phyloP scores from a whole-genome alignment of 2,797 vertebrate species.

The Intellagama lesueurii region DNA sequence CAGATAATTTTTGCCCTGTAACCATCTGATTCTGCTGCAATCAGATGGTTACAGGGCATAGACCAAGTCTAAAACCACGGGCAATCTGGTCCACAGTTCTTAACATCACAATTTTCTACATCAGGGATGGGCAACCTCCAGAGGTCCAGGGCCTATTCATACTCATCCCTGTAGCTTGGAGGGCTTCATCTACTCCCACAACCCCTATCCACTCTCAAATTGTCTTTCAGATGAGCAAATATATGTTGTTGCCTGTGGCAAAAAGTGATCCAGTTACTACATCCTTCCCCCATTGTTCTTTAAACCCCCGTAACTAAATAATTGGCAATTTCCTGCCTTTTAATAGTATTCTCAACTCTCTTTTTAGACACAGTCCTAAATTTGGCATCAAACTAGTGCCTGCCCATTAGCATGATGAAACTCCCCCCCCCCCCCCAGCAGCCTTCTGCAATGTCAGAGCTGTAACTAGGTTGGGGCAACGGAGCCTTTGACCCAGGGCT shows the following conservation, averaged over 20 bases:
- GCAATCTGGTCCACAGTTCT: not conserved
- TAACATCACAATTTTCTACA: not conserved
- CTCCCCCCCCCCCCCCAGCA: not conserved
- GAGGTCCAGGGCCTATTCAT: too few relatives aligned
- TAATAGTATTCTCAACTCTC: not conserved
- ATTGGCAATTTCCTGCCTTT: not conserved
- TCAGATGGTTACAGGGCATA: not conserved
- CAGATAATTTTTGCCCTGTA: not conserved
- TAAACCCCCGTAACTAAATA: not conserved
- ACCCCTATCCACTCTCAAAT: too few relatives aligned
- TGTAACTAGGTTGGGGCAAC: too few relatives aligned
- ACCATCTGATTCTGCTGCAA: not conserved
- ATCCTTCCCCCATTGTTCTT: too few relatives aligned
- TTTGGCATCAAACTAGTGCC: not conserved
- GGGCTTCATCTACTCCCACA: too few relatives aligned
- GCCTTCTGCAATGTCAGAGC: too few relatives aligned
- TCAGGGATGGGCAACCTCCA: too few relatives aligned
- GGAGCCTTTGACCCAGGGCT: too few relatives aligned
- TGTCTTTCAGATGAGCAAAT: too few relatives aligned
- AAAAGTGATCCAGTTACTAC: not conserved
- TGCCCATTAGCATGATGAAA: not conserved
- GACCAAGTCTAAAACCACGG: not conserved
- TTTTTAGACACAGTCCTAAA: not conserved
- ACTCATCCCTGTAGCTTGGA: too few relatives aligned
- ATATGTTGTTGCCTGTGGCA: too few relatives aligned